phyloP scores from a whole-genome alignment of 35 echinoderm and acorn worm genomes.

The Anneissia japonica region DNA sequence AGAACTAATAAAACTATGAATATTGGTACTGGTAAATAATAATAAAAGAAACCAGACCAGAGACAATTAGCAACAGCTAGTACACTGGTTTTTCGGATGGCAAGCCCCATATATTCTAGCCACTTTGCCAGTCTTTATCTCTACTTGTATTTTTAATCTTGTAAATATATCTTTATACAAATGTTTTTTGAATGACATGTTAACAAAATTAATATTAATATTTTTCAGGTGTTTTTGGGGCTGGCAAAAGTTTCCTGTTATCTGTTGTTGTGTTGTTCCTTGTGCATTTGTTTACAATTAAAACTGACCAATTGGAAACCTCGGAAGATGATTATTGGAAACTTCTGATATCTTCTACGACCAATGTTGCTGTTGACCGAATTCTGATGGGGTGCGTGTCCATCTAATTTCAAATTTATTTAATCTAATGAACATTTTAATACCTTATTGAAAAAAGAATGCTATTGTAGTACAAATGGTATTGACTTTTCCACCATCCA shows the following conservation, averaged over 20 bases:
- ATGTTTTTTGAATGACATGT: too few species aligned
- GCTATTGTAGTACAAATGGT: not conserved
- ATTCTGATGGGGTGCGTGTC: conserved; percentile 59
- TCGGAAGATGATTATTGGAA: conserved; percentile 45
- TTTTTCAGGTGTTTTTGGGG: conserved; percentile 80
- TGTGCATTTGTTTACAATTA: conserved; percentile 49
- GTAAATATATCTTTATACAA: too few species aligned
- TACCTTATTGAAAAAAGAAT: not conserved
- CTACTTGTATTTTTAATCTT: too few species aligned
- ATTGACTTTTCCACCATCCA: too few species aligned
- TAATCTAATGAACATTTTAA: not conserved
- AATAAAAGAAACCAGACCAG: too few species aligned
- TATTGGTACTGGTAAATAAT: too few species aligned
- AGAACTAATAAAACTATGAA: too few species aligned
- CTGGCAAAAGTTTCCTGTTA: conserved; percentile 88
- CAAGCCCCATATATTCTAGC: too few species aligned
- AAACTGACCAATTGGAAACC: not conserved
- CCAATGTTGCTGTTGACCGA: conserved; percentile 95
- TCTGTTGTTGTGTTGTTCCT: conserved; percentile 66
- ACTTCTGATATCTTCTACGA: conserved; percentile 80
- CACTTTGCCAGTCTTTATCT: too few species aligned
- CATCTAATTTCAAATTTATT: not conserved
- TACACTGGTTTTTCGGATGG: too few species aligned
- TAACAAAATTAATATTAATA: too few species aligned
- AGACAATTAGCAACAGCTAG: too few species aligned